phyloP scores from a whole-genome alignment of 2,113 vertebrate species.

The Pygoscelis antarcticus region DNA sequence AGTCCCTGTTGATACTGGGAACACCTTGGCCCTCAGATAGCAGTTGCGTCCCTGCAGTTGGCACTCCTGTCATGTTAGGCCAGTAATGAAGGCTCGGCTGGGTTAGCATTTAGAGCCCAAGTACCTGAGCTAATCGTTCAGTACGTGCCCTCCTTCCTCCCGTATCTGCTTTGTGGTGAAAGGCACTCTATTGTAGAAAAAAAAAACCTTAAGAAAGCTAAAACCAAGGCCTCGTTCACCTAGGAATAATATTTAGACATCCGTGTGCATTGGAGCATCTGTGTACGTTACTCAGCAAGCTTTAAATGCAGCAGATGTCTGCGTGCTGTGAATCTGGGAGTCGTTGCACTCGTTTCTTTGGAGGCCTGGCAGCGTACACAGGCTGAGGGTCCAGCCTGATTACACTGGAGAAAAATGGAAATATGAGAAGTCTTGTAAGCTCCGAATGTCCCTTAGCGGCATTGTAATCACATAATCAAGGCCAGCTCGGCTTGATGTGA shows the following conservation, averaged over 20 bases:
- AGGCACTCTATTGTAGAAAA: not conserved
- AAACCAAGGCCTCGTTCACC: not conserved
- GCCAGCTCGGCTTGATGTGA: not conserved
- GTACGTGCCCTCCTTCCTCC: not conserved
- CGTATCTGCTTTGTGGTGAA: too few relatives aligned
- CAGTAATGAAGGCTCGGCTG: not conserved
- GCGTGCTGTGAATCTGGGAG: not conserved
- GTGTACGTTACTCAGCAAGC: fast-evolving
- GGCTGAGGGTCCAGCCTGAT: not conserved
- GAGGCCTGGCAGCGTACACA: not conserved
- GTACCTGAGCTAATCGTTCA: not conserved
- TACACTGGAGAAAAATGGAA: not conserved
- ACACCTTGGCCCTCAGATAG: not conserved
- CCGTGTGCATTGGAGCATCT: not conserved
- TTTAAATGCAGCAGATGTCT: not conserved
- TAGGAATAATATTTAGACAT: not conserved
- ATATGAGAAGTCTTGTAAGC: not conserved
- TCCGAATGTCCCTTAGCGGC: not conserved
- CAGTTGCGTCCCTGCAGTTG: not conserved
- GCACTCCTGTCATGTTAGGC: not conserved
- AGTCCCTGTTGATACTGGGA: not conserved
- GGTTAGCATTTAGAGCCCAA: not conserved
- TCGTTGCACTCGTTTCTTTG: not conserved
- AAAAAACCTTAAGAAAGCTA: not conserved
- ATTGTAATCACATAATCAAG: not conserved